phyloP scores from a whole-genome alignment of 30 jellyfish, hydroid and myxozoan species.

The Sanderia malayensis region DNA sequence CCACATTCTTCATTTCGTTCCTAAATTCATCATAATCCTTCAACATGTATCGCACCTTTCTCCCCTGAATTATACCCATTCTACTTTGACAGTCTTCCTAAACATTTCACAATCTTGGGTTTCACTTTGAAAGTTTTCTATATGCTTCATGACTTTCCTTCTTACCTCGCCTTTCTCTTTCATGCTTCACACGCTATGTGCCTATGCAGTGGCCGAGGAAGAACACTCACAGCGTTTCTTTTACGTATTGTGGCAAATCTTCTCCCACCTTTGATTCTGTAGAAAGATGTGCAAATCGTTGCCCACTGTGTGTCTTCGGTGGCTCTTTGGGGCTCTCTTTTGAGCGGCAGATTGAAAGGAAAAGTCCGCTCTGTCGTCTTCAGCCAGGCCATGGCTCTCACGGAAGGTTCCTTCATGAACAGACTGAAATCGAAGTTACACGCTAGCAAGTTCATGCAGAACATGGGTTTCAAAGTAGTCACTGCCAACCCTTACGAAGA shows the following conservation, averaged over 20 bases:
- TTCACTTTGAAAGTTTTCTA: no score
- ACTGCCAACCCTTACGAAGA: conserved; percentile 50
- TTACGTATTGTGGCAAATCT: not conserved
- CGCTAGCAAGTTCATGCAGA: conserved; percentile 26
- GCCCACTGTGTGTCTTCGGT: conserved; percentile 60
- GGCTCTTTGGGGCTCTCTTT: conserved; percentile 44
- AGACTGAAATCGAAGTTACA: conserved; percentile 47
- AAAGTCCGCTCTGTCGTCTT: conserved; percentile 51
- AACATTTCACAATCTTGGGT: no score
- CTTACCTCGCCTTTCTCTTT: not conserved
- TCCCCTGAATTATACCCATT: no score
- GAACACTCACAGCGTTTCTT: not conserved
- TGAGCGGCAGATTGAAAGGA: conserved; percentile 57
- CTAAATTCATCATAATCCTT: no score
- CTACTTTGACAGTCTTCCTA: no score
- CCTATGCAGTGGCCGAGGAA: not conserved
- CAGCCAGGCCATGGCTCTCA: conserved; percentile 61
- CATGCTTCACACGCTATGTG: not conserved
- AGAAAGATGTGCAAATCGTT: conserved; percentile 56
- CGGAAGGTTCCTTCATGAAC: conserved; percentile 59
- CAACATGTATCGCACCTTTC: not conserved
- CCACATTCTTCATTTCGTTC: no score
- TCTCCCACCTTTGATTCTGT: not conserved
- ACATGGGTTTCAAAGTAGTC: conserved; percentile 57
- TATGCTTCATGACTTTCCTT: not conserved